These are phyloP conservation scores for Vulpes vulpes DNA, from an alignment of 2,113 vertebrate genomes.

Conservation along the genomic window DNA sequence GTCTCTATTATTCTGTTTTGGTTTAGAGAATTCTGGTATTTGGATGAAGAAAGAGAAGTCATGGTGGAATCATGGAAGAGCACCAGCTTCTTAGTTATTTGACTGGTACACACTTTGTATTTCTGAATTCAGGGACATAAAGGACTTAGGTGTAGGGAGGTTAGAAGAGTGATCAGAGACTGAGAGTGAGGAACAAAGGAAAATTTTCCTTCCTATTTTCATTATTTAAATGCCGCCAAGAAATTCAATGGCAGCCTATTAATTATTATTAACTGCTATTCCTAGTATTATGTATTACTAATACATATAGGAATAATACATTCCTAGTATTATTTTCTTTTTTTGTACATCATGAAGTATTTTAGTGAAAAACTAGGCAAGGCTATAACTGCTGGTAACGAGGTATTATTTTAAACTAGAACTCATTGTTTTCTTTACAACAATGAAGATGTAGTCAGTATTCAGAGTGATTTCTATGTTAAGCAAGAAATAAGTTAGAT, in stretches of 20 bases:
- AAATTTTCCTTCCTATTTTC: neutral
- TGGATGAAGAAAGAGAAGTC: neutral
- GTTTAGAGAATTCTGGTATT: constrained; percentile 22
- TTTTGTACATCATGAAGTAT: neutral
- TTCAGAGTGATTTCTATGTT: neutral
- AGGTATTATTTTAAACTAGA: constrained; percentile 48
- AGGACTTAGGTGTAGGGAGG: neutral
- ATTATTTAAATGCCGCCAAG: neutral
- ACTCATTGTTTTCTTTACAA: constrained; percentile 27
- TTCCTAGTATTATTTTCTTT: neutral
- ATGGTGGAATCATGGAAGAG: neutral
- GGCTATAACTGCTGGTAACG: neutral
- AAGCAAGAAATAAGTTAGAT: constrained; percentile 10
- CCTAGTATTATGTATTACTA: neutral
- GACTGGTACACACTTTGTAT: neutral
- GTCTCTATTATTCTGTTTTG: constrained; percentile 8
- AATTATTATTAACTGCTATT: neutral
- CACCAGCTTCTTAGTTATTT: neutral
- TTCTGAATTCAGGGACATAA: neutral
- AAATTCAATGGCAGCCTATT: neutral
- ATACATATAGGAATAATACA: too few species aligned
- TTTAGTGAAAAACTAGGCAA: constrained; percentile 14
- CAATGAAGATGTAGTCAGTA: neutral
- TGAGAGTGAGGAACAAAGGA: neutral
- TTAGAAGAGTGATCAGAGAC: neutral